Evolutionary conservation across 1,140 invertebrate species (phyloP).

Genomic region (Polypedilum pembai): DNA sequence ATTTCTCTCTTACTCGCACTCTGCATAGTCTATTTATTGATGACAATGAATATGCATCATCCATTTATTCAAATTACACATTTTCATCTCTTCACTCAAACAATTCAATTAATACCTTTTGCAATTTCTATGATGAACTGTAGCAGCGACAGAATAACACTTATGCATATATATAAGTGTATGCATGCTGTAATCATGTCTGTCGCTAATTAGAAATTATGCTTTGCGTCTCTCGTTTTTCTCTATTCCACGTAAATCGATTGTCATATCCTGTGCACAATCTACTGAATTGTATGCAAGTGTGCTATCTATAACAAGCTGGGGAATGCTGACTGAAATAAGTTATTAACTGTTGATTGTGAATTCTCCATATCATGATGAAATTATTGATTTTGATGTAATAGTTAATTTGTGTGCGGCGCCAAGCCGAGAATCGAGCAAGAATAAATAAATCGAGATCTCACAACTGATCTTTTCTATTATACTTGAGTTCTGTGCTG

Average conservation of each 20-base stretch:
- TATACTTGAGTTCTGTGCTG: not conserved
- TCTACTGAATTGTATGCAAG: not conserved
- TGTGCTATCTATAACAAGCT: too few relatives aligned
- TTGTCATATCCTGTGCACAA: not conserved
- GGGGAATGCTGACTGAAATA: not conserved
- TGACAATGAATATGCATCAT: not conserved
- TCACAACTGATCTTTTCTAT: not conserved
- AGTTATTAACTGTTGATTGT: slow-evolving; percentile 25
- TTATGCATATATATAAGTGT: not conserved
- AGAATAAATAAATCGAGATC: too few relatives aligned
- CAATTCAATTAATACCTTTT: slow-evolving; percentile 19
- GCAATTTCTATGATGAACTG: not conserved
- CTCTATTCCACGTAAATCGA: not conserved
- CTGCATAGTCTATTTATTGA: not conserved
- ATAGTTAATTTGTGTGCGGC: not conserved
- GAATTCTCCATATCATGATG: not conserved
- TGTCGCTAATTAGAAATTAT: slow-evolving; percentile 7
- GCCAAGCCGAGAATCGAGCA: not conserved
- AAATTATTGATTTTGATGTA: slow-evolving; percentile 26
- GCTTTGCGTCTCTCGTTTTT: not conserved
- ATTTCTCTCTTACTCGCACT: too few relatives aligned
- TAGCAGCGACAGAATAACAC: not conserved
- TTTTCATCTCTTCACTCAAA: not conserved
- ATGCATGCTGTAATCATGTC: not conserved
- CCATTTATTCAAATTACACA: not conserved